Percentiles rank a stretch among this genome's conserved stretches.
These are phyloP conservation scores for Drosophila tanythrix DNA, from an alignment of 2,888 invertebrate species.

Conservation along the genomic window DNA sequence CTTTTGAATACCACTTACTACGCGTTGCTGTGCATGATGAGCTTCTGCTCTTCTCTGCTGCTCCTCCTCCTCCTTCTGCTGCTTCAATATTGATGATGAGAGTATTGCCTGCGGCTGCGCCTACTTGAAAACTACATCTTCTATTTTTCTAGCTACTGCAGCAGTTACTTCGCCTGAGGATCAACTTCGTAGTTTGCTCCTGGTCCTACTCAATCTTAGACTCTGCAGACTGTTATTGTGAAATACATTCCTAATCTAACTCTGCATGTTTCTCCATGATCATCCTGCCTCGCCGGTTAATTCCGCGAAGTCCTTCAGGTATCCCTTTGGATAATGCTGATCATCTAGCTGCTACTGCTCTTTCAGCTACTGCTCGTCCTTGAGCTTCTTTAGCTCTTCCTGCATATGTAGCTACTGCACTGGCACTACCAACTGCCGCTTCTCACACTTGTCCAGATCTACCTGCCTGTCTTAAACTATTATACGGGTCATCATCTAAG, in stretches of 20 bases:
- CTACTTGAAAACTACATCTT: neutral
- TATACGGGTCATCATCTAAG: neutral
- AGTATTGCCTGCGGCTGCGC: neutral
- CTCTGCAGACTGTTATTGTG: neutral
- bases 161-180: neutral
- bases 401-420: neutral
- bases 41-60: neutral
- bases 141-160: neutral
- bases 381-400: neutral
- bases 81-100: neutral
- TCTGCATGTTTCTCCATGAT: too few relatives aligned
- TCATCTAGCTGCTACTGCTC: neutral
- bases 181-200: neutral
- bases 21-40: neutral
- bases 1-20: slow-evolving; percentile 9
- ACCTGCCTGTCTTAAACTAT: slow-evolving; percentile 3
- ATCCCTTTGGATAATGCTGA: neutral
- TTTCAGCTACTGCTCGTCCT: neutral
- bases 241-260: neutral
- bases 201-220: neutral
- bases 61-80: neutral
- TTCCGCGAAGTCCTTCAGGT: neutral
- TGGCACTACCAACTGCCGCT: neutral
- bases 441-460: neutral
- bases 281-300: neutral